Conservation (phyloP, 2,888 invertebrate species). For the Operophtera brumata region DNA sequence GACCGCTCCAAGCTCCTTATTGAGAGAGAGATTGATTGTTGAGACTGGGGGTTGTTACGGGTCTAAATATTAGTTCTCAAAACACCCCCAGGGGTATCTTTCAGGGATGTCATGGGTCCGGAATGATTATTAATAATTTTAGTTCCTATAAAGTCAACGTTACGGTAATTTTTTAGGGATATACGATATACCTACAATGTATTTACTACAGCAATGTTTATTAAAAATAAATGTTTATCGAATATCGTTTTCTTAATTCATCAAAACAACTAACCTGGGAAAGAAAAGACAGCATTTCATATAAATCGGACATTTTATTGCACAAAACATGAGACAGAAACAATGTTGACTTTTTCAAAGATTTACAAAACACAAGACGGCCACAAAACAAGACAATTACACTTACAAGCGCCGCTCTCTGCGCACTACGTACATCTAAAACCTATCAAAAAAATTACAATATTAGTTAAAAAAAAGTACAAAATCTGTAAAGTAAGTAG, state of each 20-base stretch:
- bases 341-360: constrained; percentile 53
- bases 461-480: constrained; percentile 31
- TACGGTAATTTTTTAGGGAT: too few relatives aligned
- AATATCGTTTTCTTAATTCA: not conserved
- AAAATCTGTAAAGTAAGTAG: constrained; percentile 21
- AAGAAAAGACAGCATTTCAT: constrained; percentile 27
- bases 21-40: too few relatives aligned
- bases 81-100: too few relatives aligned
- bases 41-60: too few relatives aligned
- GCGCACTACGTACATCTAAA: constrained; percentile 42
- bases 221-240: not conserved
- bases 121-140: too few relatives aligned
- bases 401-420: constrained; percentile 59
- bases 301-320: constrained; percentile 52
- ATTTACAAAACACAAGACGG: constrained; percentile 52
- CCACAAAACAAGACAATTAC: constrained; percentile 65
- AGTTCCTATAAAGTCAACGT: too few relatives aligned
- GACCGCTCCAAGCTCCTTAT: too few relatives aligned
- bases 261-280: not conserved
- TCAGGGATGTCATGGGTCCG: too few relatives aligned
- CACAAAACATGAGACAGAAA: constrained; percentile 55
- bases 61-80: too few relatives aligned
- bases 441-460: constrained; percentile 42
- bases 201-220: not conserved
- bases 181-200: too few relatives aligned